phyloP scores from a whole-genome alignment of 2,113 vertebrate species.

The Misgurnus anguillicaudatus region DNA sequence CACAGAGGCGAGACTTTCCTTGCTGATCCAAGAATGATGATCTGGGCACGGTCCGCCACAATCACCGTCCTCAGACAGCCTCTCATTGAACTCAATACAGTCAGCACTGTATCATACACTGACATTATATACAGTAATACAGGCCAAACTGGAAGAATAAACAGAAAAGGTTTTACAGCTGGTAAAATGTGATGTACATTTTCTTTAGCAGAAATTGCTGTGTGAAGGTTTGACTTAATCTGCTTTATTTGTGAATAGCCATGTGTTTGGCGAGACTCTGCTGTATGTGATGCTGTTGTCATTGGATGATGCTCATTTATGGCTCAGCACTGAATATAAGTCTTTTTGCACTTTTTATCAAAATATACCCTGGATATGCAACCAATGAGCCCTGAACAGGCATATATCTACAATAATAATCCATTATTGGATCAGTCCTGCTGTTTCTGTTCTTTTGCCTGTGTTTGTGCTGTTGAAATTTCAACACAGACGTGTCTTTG shows the following conservation, averaged over 20 bases:
- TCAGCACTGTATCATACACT: background rate
- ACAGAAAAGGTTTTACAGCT: background rate
- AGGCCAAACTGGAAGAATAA: background rate
- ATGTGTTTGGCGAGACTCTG: background rate
- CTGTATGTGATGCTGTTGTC: slow-evolving; percentile 20
- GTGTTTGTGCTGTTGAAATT: slow-evolving; percentile 24
- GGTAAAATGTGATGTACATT: background rate
- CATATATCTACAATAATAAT: slow-evolving; percentile 4
- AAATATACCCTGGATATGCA: slow-evolving; percentile 36
- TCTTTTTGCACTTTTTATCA: slow-evolving; percentile 51
- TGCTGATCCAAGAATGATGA: background rate
- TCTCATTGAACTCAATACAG: background rate
- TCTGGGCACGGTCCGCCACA: background rate
- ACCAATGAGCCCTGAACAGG: slow-evolving; percentile 36
- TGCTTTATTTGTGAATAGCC: slow-evolving; percentile 13
- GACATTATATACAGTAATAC: background rate
- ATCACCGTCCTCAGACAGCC: background rate
- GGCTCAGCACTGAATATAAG: slow-evolving; percentile 8
- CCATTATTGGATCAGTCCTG: slow-evolving; percentile 12
- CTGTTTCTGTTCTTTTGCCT: slow-evolving; percentile 29
- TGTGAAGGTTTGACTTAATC: background rate
- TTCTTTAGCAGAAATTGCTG: background rate
- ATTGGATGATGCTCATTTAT: slow-evolving; percentile 17
- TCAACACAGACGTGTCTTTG: background rate
- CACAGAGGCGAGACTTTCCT: background rate